Conservation (phyloP, 2,888 invertebrate species). For the Nyleta sp. region DNA sequence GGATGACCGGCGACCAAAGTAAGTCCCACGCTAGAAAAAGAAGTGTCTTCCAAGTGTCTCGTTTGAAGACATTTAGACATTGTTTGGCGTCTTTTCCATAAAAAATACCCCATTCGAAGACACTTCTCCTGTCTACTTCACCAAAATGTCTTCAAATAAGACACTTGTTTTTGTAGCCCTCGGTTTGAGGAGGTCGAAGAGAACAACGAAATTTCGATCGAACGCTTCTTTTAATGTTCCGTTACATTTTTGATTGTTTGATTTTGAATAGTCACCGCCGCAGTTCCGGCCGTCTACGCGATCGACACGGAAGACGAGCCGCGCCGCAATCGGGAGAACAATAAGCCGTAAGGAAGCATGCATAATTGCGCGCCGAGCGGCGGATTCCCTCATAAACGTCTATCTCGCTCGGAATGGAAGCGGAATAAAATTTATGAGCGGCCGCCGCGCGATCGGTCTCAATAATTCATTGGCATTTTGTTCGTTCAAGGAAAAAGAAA, state of each 20-base stretch:
- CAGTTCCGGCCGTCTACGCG: constrained; percentile 31
- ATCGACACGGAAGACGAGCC: constrained; percentile 28
- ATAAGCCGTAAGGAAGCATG: constrained; percentile 39
- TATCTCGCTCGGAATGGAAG: not conserved
- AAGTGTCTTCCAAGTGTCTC: too few relatives aligned
- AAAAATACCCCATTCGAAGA: too few relatives aligned
- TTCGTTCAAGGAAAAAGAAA: constrained; percentile 45
- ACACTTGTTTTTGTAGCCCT: too few relatives aligned
- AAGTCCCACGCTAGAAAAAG: constrained; percentile 13
- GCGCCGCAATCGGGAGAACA: constrained; percentile 16
- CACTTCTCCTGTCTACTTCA: too few relatives aligned
- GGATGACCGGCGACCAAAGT: constrained; percentile 47
- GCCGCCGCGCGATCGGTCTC: not conserved
- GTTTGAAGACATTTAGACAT: too few relatives aligned
- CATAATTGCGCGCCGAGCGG: constrained; percentile 10
- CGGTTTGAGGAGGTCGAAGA: too few relatives aligned
- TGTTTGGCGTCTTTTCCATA: too few relatives aligned
- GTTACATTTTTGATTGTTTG: not conserved
- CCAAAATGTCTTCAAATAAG: too few relatives aligned
- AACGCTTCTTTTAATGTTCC: too few relatives aligned
- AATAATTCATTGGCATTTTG: constrained; percentile 26
- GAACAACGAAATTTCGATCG: too few relatives aligned
- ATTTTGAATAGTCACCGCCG: not conserved
- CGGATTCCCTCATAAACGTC: constrained; percentile 21
- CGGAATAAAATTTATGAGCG: constrained; percentile 17